A percentile compares a stretch with the other conserved stretches of the same genome.
phyloP scores from a whole-genome alignment of 2,888 invertebrate genomes.

The Cylindroiulus punctatus region DNA sequence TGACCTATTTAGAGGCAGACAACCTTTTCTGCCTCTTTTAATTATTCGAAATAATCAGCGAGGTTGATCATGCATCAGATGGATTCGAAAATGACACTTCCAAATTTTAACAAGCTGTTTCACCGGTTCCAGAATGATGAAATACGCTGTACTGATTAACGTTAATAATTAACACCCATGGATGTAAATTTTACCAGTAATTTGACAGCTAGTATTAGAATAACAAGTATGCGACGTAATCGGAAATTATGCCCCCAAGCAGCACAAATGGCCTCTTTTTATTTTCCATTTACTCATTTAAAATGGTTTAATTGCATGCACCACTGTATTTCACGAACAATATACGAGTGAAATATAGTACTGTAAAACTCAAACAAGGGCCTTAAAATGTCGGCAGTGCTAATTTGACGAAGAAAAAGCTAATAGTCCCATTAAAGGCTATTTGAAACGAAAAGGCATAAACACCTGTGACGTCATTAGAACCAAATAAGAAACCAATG shows the following conservation, averaged over 20 bases:
- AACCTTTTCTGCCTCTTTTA: conserved; percentile 4
- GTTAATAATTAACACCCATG: background rate
- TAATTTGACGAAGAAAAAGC: background rate
- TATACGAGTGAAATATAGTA: background rate
- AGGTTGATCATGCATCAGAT: conserved; percentile 26
- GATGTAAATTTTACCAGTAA: too few relatives aligned
- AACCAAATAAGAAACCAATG: background rate
- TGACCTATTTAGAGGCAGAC: conserved; percentile 48
- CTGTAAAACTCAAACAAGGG: background rate
- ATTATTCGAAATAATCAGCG: conserved; percentile 1
- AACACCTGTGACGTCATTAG: conserved; percentile 26
- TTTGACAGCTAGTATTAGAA: background rate
- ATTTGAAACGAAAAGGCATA: background rate
- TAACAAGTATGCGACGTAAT: too few relatives aligned
- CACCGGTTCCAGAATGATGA: background rate
- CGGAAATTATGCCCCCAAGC: background rate
- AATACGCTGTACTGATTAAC: background rate
- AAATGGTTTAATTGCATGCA: background rate
- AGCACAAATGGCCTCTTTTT: background rate
- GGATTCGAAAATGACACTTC: background rate
- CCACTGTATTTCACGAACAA: background rate
- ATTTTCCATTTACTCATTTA: background rate
- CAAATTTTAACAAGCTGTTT: background rate
- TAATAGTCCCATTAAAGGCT: background rate
- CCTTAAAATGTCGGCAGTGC: background rate